phyloP scores from a whole-genome alignment of 2,797 vertebrate genomes.

The Triplophysa yarkandensis region DNA sequence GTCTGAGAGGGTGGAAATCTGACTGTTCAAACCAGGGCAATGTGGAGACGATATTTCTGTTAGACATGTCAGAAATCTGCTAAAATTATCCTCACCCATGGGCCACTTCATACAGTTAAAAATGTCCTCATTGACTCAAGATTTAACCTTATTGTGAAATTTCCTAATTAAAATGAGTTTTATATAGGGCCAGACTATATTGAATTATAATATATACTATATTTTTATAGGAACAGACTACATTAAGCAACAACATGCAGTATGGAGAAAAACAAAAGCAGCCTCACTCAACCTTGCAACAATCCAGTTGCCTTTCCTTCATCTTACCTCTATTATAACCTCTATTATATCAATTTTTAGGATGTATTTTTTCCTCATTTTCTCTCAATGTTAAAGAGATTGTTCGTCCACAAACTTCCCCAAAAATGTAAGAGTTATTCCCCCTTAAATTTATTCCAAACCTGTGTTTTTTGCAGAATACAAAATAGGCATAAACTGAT shows the following conservation, averaged over 20 bases:
- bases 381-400: background rate
- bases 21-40: background rate
- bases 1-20: background rate
- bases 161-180: background rate
- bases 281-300: background rate
- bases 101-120: background rate
- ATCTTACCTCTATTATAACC: background rate
- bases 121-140: slow-evolving; percentile 1
- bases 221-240: too few relatives aligned
- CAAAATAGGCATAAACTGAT: too few relatives aligned
- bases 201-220: background rate
- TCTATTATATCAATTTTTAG: background rate
- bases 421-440: too few relatives aligned
- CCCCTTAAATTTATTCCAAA: too few relatives aligned
- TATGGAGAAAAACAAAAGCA: background rate
- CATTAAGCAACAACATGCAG: too few relatives aligned
- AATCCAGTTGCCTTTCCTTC: background rate
- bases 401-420: too few relatives aligned
- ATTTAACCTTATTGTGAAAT: background rate
- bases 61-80: background rate
- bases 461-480: too few relatives aligned
- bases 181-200: background rate
- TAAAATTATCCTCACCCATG: background rate
- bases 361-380: background rate
- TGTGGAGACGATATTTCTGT: background rate